Conservation (phyloP, 2,797 vertebrate species). For the Lepus oiostolus region DNA sequence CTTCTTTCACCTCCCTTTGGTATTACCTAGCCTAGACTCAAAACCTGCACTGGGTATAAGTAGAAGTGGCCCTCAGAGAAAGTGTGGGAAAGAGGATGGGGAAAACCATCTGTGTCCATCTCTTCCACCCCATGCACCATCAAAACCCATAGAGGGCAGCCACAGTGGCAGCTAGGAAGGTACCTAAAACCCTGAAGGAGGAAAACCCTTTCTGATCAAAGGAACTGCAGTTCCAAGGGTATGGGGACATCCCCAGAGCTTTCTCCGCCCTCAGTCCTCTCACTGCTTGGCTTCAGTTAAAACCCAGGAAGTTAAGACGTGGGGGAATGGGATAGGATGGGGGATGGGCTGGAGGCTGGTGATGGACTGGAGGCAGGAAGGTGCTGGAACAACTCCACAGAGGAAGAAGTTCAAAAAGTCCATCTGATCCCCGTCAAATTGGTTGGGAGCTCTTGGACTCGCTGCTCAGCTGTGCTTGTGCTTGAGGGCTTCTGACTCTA, state of each 20-base stretch:
- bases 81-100: not conserved
- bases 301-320: not conserved
- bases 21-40: not conserved
- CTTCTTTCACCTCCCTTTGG: not conserved
- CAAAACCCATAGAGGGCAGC: not conserved
- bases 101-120: not conserved
- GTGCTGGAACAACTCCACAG: not conserved
- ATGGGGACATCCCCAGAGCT: not conserved
- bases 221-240: not conserved
- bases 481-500: not conserved
- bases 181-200: constrained; percentile 31
- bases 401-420: not conserved
- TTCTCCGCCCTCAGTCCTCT: not conserved
- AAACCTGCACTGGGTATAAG: not conserved
- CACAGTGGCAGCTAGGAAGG: not conserved
- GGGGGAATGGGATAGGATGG: too few species aligned
- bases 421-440: not conserved
- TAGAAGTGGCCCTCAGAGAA: not conserved
- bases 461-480: not conserved
- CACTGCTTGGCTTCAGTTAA: not conserved
- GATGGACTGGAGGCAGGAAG: not conserved
- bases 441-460: not conserved
- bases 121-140: not conserved
- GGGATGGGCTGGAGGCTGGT: too few species aligned
- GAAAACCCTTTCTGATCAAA: not conserved